phyloP scores from a whole-genome alignment of 1,140 invertebrate genomes.

The Platyscapa corneri region DNA sequence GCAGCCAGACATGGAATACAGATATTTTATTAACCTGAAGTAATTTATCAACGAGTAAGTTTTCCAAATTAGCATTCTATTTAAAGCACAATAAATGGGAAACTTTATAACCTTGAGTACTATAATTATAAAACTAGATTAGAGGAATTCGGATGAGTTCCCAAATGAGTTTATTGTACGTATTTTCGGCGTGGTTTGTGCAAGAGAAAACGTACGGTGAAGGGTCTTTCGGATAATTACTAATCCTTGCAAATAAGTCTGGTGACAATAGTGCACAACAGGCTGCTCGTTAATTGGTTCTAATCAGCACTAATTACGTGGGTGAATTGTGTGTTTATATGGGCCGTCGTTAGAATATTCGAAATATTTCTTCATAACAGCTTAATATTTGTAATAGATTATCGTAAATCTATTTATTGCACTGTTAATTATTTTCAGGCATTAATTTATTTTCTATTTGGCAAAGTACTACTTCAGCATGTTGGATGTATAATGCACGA shows the following conservation, averaged over 20 bases:
- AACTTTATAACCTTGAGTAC: too few relatives aligned
- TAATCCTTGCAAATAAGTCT: constrained; percentile 16
- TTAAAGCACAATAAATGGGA: background rate
- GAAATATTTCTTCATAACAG: background rate
- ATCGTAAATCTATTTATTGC: too few relatives aligned
- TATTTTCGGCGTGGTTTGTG: background rate
- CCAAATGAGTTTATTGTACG: background rate
- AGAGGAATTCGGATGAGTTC: background rate
- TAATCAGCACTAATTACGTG: constrained; percentile 37
- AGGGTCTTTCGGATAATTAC: constrained; percentile 18
- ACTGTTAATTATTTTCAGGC: too few relatives aligned
- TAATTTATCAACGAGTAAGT: background rate
- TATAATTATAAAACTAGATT: background rate
- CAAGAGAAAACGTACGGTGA: background rate
- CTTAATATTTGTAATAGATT: too few relatives aligned
- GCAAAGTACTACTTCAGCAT: too few relatives aligned
- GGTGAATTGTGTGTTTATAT: constrained; percentile 24
- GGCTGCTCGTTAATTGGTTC: constrained; percentile 26
- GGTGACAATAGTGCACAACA: constrained; percentile 8
- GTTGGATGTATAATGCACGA: too few relatives aligned
- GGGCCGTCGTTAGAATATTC: constrained; percentile 14
- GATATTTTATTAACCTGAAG: background rate
- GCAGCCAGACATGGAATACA: background rate
- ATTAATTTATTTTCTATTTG: too few relatives aligned
- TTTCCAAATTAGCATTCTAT: background rate